Conservation (phyloP, 1,140 invertebrate genomes). For the Riptortus pedestris region DNA sequence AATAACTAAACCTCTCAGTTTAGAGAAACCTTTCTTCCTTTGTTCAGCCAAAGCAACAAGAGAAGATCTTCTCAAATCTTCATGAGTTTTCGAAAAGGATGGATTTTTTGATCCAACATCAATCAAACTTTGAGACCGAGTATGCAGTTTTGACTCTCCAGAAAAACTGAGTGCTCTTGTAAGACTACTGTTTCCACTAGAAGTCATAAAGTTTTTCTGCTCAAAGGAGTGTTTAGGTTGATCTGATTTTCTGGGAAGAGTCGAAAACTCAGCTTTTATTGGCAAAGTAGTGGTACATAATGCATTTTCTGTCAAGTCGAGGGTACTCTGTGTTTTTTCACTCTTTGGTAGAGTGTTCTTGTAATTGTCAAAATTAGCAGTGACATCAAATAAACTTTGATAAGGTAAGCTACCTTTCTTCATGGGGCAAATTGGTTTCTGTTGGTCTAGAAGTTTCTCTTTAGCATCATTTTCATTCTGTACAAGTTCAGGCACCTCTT, state of each 20-base stretch:
- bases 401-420: slow-evolving; percentile 26
- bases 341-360: not conserved
- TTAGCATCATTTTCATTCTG: no score
- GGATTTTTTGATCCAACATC: slow-evolving; percentile 30
- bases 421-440: not conserved
- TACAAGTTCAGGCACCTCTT: no score
- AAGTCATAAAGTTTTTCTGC: not conserved
- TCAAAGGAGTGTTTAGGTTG: slow-evolving; percentile 12
- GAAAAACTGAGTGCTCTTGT: slow-evolving; percentile 29
- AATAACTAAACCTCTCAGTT: slow-evolving; percentile 73
- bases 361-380: not conserved
- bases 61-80: slow-evolving; percentile 41
- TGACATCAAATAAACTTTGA: slow-evolving; percentile 31
- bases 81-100: slow-evolving; percentile 3
- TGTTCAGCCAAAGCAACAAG: slow-evolving; percentile 63
- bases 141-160: slow-evolving; percentile 29
- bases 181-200: not conserved
- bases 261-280: slow-evolving; percentile 37
- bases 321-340: slow-evolving; percentile 35
- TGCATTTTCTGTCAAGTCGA: slow-evolving; percentile 34
- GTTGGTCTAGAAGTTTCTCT: no score
- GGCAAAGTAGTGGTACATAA: slow-evolving; percentile 25
- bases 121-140: slow-evolving; percentile 34
- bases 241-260: slow-evolving; percentile 30
- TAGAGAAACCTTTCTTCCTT: slow-evolving; percentile 65